Evolutionary conservation across 2,113 vertebrate species (phyloP), one percentile per base, ranked within the genome.

Genomic region (Burhinus oedicnemus): DNA sequence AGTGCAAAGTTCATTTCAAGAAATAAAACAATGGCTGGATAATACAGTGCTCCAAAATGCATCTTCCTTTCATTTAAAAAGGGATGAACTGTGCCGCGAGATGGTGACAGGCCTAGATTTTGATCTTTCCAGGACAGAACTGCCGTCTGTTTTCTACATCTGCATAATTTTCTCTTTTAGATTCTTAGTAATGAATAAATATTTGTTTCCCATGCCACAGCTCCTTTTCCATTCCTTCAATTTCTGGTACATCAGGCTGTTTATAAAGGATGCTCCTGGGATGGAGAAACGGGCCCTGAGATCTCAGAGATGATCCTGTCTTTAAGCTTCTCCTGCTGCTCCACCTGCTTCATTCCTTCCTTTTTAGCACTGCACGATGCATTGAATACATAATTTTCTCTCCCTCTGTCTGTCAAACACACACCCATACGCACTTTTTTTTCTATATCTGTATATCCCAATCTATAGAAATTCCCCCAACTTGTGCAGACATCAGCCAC

Each of bases 121-220:
- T 83, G 58, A 42, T 95, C 62, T 85, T 88, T 89, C 49, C 42
- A 70, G 69, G 54, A 22, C 7, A 92, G 51, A 92, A 64, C 45
- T 58, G 58, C 45, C 0, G 26, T 65, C 88, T 93, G n/a, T 62
- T 94, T 93, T 47, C 60, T 81, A 60, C 32, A 93, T 71, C 71
- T 68, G 51, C 69, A 55, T 94, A 44, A 72, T 81, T 89, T 94
- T 68, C 60, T 77, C 42, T 83, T 95, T 90, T 52, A 89, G 68
- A 86, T 66, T 91, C 75, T 92, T 92, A 68, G 83, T 68, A 86
- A 95, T 90, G 76, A 96, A 93, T 83, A 96, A 95, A 90, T 95
- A 93, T 92, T 90, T 97, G 62, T 88, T 92, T 92, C 85, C 57
- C 68, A 74, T 90, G 83, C 75, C 71, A 78, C 40, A 94, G 45